phyloP scores from a whole-genome alignment of 2,888 invertebrate species.

The Galerucella calmariensis region DNA sequence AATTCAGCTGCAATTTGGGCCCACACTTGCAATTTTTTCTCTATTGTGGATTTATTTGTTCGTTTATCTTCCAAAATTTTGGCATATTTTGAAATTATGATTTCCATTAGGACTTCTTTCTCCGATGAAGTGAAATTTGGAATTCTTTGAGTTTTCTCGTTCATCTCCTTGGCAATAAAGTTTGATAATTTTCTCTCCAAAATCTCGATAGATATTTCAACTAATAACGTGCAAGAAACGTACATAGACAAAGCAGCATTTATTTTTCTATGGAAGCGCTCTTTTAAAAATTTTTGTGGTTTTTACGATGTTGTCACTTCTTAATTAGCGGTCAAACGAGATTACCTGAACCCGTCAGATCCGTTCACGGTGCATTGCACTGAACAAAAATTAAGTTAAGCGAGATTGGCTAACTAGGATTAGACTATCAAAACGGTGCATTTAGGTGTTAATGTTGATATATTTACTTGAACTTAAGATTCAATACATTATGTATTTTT shows the following conservation, averaged over 20 bases:
- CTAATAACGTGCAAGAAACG: not conserved
- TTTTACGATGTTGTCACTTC: not conserved
- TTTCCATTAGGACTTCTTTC: not conserved
- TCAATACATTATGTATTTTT: no score
- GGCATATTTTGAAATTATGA: not conserved
- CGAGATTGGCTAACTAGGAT: not conserved
- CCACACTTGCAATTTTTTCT: no score
- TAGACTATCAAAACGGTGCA: not conserved
- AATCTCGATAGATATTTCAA: not conserved
- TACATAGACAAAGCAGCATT: not conserved
- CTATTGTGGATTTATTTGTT: not conserved
- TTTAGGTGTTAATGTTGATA: not conserved
- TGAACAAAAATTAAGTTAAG: no score
- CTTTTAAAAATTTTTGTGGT: not conserved
- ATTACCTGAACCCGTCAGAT: no score
- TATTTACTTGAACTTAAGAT: no score
- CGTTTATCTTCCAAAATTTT: not conserved
- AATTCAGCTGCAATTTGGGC: no score
- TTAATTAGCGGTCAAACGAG: not conserved
- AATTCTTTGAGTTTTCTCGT: slow-evolving; percentile 5
- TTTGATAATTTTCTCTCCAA: not conserved
- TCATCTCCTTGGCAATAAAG: not conserved
- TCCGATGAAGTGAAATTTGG: not conserved
- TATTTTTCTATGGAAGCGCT: not conserved
- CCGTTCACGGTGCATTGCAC: no score